Evolutionary conservation across 2,888 invertebrate species (phyloP).

Genomic region (Dyspetes luteomarginatus): DNA sequence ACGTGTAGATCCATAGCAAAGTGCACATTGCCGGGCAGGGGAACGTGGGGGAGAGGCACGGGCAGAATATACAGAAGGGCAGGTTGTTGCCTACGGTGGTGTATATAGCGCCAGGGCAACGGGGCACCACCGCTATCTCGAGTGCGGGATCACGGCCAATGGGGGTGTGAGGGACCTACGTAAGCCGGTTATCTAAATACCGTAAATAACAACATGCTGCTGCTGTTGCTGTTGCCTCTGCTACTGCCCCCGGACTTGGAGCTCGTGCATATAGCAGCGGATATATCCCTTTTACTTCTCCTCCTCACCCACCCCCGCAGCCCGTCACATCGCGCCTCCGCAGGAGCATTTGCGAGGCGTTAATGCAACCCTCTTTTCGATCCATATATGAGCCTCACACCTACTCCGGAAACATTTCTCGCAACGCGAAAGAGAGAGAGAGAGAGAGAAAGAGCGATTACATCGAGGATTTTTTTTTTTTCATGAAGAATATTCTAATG

Average conservation of each 20-base stretch:
- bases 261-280: slow-evolving; percentile 43
- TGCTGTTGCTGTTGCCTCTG: slow-evolving; percentile 64
- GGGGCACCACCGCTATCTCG: slow-evolving; percentile 78
- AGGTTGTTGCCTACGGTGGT: slow-evolving; percentile 71
- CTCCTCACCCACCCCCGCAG: slow-evolving; percentile 28
- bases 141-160: slow-evolving; percentile 79
- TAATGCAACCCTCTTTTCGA: slow-evolving; percentile 55
- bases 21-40: slow-evolving; percentile 37
- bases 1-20: neutral
- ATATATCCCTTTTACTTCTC: slow-evolving; percentile 50
- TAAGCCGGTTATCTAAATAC: slow-evolving; percentile 84
- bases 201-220: slow-evolving; percentile 81
- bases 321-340: neutral
- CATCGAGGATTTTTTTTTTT: slow-evolving; percentile 22
- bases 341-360: slow-evolving; percentile 47
- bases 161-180: slow-evolving; percentile 78
- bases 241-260: slow-evolving; percentile 61
- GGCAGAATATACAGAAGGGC: slow-evolving; percentile 62
- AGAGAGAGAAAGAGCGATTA: neutral
- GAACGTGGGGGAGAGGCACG: slow-evolving; percentile 24
- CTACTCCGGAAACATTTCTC: slow-evolving; percentile 57
- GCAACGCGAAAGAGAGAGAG: neutral
- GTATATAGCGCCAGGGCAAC: slow-evolving; percentile 68
- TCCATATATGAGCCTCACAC: slow-evolving; percentile 33
- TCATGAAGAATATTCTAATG: neutral